phyloP scores from a whole-genome alignment of 1,140 invertebrate genomes.

The Anastatus disparis region DNA sequence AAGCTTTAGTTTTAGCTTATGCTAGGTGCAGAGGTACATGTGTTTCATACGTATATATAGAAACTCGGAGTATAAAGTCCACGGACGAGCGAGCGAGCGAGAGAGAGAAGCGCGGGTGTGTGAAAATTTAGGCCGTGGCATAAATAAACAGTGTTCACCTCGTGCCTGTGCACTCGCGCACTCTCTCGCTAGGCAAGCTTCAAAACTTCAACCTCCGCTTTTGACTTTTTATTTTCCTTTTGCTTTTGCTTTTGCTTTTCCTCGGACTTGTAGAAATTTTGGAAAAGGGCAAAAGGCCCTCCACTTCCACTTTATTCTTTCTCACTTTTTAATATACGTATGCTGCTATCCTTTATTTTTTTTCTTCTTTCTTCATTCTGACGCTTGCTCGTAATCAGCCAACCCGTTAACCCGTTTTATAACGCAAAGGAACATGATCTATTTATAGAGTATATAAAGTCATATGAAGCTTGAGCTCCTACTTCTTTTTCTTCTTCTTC shows the following conservation, averaged over 20 bases:
- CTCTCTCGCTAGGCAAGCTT: too few species aligned
- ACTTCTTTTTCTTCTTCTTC: conserved; percentile 23
- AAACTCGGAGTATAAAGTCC: neutral
- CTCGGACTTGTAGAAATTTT: conserved; percentile 41
- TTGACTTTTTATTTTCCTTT: too few species aligned
- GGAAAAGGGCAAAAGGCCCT: conserved; percentile 37
- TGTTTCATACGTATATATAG: too few species aligned
- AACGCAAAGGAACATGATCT: conserved; percentile 26
- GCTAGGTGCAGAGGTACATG: too few species aligned
- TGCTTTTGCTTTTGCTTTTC: too few species aligned
- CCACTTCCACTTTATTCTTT: neutral
- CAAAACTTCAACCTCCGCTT: too few species aligned
- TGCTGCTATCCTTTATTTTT: too few species aligned
- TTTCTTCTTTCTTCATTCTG: too few species aligned
- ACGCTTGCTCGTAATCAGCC: conserved; percentile 22
- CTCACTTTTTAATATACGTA: too few species aligned
- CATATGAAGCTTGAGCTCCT: conserved; percentile 15
- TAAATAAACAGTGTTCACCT: conserved; percentile 27
- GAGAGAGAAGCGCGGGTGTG: neutral
- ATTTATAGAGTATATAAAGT: conserved; percentile 33
- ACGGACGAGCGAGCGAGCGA: neutral
- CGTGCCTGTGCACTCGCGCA: neutral
- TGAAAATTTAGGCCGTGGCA: conserved; percentile 27
- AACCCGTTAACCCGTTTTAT: conserved; percentile 38
- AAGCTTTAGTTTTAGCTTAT: too few species aligned